Base-by-base conservation (phyloP, 2,113 vertebrate genomes). In the Etheostoma cragini region DNA sequence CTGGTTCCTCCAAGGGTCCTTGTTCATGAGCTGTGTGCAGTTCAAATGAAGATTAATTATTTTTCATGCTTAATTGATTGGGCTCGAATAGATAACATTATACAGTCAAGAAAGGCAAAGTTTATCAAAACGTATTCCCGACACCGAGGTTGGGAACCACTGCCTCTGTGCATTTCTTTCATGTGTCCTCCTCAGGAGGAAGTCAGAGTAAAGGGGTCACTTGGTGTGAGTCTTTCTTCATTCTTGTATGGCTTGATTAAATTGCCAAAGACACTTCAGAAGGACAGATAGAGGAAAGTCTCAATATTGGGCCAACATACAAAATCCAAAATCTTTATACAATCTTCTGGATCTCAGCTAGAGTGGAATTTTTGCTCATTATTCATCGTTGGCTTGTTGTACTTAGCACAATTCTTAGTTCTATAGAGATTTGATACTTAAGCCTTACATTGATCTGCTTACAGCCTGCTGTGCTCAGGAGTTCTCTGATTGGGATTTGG, bases 371-470 rank as follows among this genome's bases (percentile, higher is more conserved):
- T 84, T 72, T 53, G 19, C 19, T 84, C 75, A 78, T 66, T 76
- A 68, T 79, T 68, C 66, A 42, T 67, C 5, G 1, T 46, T 68
- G 38, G 63, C 21, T 38, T 72, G 46, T 84, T 90, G 65, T 80
- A 15, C 58, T 69, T 30, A 38, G 66, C 21, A 2, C 66, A 72
- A 63, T 76, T 87, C 69, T 75, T 56, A 67, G 52, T 84, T 83
- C 66, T 74, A 63, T 72, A 74, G 65, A 66, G 66, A 79, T 80
- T 91, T 87, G 26, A 82, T 77, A 58, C 68, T 84, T 81, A 88
- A 86, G 80, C 73, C 73, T 57, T 50, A 52, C 77, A 90, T 83
- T 90, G 87, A 92, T 91, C 88, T 84, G 72, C 72, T 91, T 88
- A 89, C 15, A 67, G 52, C 57, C 64, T 63, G 63, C 50, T 78